Evolutionary conservation across 2,113 vertebrate species (phyloP), one percentile per base, ranked within the genome.

Genomic region (Hemiprocne comata): DNA sequence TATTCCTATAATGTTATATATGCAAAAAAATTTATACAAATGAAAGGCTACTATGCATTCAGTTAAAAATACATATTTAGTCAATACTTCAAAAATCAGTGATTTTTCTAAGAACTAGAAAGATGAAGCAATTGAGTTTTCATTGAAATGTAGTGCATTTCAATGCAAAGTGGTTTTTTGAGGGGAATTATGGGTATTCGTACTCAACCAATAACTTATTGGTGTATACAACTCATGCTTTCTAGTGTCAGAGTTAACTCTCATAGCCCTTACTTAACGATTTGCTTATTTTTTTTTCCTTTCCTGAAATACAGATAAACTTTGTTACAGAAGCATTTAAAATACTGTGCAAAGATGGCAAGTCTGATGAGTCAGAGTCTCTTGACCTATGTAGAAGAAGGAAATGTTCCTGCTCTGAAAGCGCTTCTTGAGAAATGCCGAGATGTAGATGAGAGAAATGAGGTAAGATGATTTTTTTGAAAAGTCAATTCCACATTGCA

Each of bases 361-460:
- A 98, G 98, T 84, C 95, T 99, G 84, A 97, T 99, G 85, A 97
- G 98, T 91, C 99, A 99, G 98, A 99, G 98, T 88, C 98, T 99
- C 71, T 98, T 99, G 91, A 98, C 98, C 88, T 99, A 98, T 0
- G 99, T 99, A 64, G 99, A 99, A 96, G 99, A 99, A 96, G 99
- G 99, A 88, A 99, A 99, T 82, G 97, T 99, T 95, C 97, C 98
- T 69, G 99, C 99, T 83, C 87, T 99, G 95, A 99, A 98, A 95
- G 98, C 99, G 0, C 98, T 99, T 88, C 98, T 99, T 92, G 99
- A 99, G 95, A 99, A 99, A 84, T 99, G 99, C 97, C 99, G 97
- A 85, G 99, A 99, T 88, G 99, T 99, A 29, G 99, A 99, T 98
- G 99, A 99, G 97, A 98, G 99, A 92, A 99, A 99, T 74, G 99